Conservation (phyloP, 2,113 vertebrate genomes). For the Procavia capensis region DNA sequence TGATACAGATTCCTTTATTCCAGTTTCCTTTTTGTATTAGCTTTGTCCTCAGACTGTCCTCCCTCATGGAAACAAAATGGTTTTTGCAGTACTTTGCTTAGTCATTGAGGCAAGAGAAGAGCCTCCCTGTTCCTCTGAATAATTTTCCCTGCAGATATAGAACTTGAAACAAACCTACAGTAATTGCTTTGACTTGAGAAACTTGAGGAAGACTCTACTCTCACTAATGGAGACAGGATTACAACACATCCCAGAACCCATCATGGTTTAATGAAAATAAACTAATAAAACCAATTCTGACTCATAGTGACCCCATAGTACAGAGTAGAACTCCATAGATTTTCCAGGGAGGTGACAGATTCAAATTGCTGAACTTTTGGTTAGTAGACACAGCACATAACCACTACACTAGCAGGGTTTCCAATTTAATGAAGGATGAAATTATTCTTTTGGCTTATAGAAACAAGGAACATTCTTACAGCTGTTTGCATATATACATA, state of each 20-base stretch:
- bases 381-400: too few species aligned
- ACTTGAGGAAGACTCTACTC: not conserved
- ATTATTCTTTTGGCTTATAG: not conserved
- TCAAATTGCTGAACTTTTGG: too few species aligned
- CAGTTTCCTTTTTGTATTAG: not conserved
- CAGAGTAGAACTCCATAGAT: too few species aligned
- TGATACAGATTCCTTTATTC: not conserved
- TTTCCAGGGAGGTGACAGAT: too few species aligned
- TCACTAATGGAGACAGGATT: not conserved
- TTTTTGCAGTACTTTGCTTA: not conserved
- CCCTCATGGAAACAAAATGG: not conserved
- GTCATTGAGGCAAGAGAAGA: not conserved
- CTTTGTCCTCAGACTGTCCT: not conserved
- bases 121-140: not conserved
- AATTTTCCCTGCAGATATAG: not conserved
- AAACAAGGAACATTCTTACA: not conserved
- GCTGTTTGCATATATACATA: not conserved
- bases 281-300: too few species aligned
- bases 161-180: not conserved
- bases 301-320: too few species aligned
- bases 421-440: not conserved
- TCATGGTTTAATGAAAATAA: not conserved
- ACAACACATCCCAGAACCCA: not conserved
- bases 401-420: too few species aligned
- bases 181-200: not conserved